These are phyloP conservation scores for Apodemia duryi DNA, from an alignment of 2,888 invertebrate genomes.

Conservation along the genomic window DNA sequence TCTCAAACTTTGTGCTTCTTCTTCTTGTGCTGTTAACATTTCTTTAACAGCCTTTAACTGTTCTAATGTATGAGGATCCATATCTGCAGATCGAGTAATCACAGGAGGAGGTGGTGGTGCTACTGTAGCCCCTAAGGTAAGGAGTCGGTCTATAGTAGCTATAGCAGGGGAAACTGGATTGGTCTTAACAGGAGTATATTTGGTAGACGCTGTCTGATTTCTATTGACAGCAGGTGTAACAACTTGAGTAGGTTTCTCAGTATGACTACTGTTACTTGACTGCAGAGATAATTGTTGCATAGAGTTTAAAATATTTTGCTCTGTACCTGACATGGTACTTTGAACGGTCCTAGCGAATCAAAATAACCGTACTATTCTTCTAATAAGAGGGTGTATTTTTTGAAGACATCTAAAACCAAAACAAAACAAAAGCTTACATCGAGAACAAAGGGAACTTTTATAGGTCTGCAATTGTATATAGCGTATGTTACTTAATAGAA, in stretches of 20 bases:
- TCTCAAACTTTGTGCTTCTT: conserved; percentile 75
- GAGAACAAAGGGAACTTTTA: background rate
- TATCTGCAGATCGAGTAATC: conserved; percentile 61
- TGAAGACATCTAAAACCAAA: conserved; percentile 45
- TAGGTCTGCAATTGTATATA: conserved; percentile 9
- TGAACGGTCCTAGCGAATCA: conserved; percentile 37
- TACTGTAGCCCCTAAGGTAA: conserved; percentile 59
- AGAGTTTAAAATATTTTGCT: conserved; percentile 74
- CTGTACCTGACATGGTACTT: conserved; percentile 77
- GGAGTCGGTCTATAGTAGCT: conserved; percentile 71
- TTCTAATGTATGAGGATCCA: conserved; percentile 78
- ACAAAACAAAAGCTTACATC: conserved; percentile 23
- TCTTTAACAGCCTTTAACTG: conserved; percentile 81
- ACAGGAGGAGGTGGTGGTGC: conserved; percentile 66
- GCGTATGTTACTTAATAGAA: background rate
- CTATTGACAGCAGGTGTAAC: conserved; percentile 73
- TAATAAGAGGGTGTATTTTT: conserved; percentile 10
- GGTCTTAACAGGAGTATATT: conserved; percentile 59
- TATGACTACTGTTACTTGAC: conserved; percentile 63
- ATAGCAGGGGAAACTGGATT: conserved; percentile 69
- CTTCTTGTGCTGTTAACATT: conserved; percentile 76
- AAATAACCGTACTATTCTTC: conserved; percentile 1
- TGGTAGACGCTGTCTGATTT: conserved; percentile 56
- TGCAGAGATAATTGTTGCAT: conserved; percentile 75
- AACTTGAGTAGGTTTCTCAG: conserved; percentile 74